phyloP scores from a whole-genome alignment of 2,113 vertebrate species.

The Poeciliopsis prolifica region DNA sequence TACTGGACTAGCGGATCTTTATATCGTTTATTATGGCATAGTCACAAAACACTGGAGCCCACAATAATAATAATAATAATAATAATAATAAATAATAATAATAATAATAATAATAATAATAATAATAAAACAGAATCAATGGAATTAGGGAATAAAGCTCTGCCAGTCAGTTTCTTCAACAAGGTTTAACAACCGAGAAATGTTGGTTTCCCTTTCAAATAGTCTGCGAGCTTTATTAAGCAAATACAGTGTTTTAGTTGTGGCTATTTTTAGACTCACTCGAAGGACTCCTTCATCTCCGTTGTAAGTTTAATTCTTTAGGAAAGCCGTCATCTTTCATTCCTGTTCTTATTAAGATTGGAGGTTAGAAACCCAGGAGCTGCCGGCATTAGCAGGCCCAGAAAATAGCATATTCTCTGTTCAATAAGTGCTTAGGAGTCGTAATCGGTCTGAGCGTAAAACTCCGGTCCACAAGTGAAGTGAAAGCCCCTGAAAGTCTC shows the following conservation, averaged over 20 bases:
- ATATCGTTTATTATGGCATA: neutral
- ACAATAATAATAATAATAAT: neutral
- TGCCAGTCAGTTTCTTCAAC: constrained; percentile 2
- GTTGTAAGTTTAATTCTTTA: constrained; percentile 70
- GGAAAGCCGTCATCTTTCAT: constrained; percentile 51
- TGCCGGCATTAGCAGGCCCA: constrained; percentile 66
- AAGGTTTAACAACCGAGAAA: constrained; percentile 30
- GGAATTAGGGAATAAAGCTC: neutral
- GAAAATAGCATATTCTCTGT: constrained; percentile 68
- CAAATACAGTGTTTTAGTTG: constrained; percentile 47
- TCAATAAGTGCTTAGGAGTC: constrained; percentile 68
- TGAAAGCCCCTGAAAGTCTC: constrained; percentile 55
- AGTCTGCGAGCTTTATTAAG: constrained; percentile 47
- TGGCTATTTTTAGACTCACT: constrained; percentile 41
- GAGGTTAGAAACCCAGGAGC: constrained; percentile 61
- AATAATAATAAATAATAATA: too few species aligned
- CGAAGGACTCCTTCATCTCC: constrained; percentile 40
- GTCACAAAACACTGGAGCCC: neutral
- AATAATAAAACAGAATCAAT: neutral
- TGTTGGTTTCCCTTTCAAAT: constrained; percentile 37
- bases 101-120: neutral
- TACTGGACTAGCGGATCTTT: neutral
- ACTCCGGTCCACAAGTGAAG: constrained; percentile 64
- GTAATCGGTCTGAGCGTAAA: constrained; percentile 73
- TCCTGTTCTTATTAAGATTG: constrained; percentile 63